Conservation (phyloP, 2,113 vertebrate species). For the Romanogobio albipinnatus region DNA sequence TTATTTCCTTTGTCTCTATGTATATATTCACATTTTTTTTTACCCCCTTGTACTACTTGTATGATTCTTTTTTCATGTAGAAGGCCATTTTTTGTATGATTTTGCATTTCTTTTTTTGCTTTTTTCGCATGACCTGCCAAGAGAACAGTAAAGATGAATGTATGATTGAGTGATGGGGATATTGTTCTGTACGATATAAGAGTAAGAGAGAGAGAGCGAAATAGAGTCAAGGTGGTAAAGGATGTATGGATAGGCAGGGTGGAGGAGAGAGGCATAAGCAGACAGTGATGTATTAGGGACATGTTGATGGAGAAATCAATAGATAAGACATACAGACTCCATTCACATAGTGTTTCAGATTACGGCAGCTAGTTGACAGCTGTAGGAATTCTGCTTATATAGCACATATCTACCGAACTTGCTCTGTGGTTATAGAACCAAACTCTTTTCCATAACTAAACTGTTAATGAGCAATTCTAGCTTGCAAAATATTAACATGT, state of each 20-base stretch:
- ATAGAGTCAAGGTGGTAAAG: neutral
- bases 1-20: no score
- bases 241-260: conserved; percentile 28
- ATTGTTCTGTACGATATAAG: neutral
- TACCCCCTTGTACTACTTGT: no score
- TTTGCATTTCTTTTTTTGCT: no score
- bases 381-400: neutral
- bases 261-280: conserved; percentile 28
- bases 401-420: neutral
- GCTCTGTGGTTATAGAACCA: neutral
- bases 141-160: neutral
- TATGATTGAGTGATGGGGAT: neutral
- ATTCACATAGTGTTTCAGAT: neutral
- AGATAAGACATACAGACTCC: neutral
- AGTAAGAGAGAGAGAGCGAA: neutral
- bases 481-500: neutral
- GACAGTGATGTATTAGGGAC: conserved; percentile 52
- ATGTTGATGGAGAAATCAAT: conserved; percentile 50
- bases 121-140: neutral
- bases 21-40: no score
- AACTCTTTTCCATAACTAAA: neutral
- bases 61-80: no score
- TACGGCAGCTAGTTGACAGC: neutral
- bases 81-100: no score
- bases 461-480: neutral